phyloP scores from a whole-genome alignment of 2,888 invertebrate genomes.

The Cerastis leucographa region DNA sequence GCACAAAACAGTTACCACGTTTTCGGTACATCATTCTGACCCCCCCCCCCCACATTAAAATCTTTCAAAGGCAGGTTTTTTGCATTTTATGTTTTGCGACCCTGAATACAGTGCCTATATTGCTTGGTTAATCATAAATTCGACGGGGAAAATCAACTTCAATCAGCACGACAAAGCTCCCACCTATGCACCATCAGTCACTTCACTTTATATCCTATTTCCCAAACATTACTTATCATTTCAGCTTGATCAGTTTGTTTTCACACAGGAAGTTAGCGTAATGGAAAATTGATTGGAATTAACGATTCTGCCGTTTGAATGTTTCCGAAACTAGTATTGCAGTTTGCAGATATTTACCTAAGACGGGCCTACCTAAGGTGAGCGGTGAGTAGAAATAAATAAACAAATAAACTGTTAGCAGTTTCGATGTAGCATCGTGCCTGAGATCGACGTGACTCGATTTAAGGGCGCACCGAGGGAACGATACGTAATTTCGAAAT shows the following conservation, averaged over 20 bases:
- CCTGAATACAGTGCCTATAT: not conserved
- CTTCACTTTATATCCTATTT: conserved; percentile 3
- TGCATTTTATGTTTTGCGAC: not conserved
- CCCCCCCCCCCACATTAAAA: no score
- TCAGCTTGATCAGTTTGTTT: conserved; percentile 26
- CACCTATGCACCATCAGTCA: not conserved
- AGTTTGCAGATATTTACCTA: not conserved
- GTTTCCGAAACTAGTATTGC: conserved; percentile 24
- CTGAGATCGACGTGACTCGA: no score
- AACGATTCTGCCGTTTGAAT: conserved; percentile 10
- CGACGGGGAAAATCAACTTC: not conserved
- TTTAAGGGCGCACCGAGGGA: no score
- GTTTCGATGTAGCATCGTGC: no score
- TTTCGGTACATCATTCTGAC: no score
- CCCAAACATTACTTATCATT: conserved; percentile 9
- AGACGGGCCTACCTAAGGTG: not conserved
- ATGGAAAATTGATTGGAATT: conserved; percentile 38
- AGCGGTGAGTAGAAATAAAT: not conserved
- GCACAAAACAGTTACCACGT: no score
- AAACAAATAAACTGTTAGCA: no score
- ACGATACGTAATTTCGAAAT: no score
- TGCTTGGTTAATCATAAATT: not conserved
- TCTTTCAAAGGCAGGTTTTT: no score
- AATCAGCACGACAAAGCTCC: not conserved
- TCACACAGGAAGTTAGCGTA: conserved; percentile 15